Evolutionary conservation across 2,113 vertebrate genomes (phyloP).

Genomic region (Oophaga pumilio): DNA sequence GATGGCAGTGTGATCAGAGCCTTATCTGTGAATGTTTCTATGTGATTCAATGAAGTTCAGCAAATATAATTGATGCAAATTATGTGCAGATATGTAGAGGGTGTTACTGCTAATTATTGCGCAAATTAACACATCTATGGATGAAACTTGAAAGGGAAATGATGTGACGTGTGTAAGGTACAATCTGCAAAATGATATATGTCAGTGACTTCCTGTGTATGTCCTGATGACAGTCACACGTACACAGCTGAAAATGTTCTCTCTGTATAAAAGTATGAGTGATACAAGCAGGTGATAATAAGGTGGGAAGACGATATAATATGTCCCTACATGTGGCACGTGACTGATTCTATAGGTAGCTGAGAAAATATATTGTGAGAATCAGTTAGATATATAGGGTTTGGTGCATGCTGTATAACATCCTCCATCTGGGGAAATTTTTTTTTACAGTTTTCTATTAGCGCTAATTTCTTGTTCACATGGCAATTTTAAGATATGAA

Average conservation of each 20-base stretch:
- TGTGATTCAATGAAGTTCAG: background rate
- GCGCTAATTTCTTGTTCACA: background rate
- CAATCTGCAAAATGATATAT: background rate
- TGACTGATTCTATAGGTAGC: constrained; percentile 7
- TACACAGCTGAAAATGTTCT: background rate
- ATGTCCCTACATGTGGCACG: background rate
- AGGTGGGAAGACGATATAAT: background rate
- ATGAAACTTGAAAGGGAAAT: background rate
- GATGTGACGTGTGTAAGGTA: background rate
- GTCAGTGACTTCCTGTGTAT: constrained; percentile 9
- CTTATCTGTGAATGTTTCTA: background rate
- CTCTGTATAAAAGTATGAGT: background rate
- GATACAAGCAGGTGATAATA: constrained; percentile 28
- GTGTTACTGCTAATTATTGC: constrained; percentile 3
- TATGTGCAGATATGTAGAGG: background rate
- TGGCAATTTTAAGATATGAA: background rate
- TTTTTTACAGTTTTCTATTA: background rate
- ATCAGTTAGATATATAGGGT: background rate
- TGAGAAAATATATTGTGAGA: background rate
- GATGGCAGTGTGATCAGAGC: background rate
- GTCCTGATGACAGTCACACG: background rate
- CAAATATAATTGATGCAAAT: constrained; percentile 12
- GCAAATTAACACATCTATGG: background rate
- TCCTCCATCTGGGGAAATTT: background rate
- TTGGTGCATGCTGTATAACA: background rate